Percentiles rank a stretch among this genome's conserved stretches.
Conservation (phyloP, 2,797 vertebrate genomes). For the Bucorvus abyssinicus region DNA sequence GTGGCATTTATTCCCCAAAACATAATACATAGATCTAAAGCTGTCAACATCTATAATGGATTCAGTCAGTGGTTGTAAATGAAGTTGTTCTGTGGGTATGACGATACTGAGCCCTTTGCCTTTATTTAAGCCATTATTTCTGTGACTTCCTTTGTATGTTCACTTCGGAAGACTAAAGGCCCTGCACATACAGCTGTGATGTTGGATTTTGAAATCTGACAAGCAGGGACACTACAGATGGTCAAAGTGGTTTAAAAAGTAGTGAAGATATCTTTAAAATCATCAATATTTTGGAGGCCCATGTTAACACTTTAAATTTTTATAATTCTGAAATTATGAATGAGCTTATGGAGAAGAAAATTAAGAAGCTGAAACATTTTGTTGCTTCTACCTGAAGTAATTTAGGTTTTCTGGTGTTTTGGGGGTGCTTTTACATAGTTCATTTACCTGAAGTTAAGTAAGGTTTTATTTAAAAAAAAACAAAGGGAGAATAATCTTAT, state of each 20-base stretch:
- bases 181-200: neutral
- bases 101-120: neutral
- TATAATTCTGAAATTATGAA: neutral
- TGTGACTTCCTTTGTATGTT: neutral
- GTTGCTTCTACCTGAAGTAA: neutral
- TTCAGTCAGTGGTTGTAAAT: slow-evolving; percentile 27
- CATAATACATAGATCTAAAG: slow-evolving; percentile 3
- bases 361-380: neutral
- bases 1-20: slow-evolving; percentile 60
- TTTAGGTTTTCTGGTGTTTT: neutral
- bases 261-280: neutral
- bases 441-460: neutral
- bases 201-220: neutral
- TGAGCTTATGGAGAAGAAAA: neutral
- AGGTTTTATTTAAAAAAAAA: neutral
- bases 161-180: neutral
- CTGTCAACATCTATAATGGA: slow-evolving; percentile 21
- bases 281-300: neutral
- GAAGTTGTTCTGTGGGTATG: neutral
- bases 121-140: neutral
- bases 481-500: neutral
- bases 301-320: neutral
- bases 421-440: neutral
- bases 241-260: neutral
- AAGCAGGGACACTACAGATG: neutral